A percentile compares a stretch with the other conserved stretches of the same genome.
Conservation (phyloP, 2,888 invertebrate genomes). For the Onchidella celtica region DNA sequence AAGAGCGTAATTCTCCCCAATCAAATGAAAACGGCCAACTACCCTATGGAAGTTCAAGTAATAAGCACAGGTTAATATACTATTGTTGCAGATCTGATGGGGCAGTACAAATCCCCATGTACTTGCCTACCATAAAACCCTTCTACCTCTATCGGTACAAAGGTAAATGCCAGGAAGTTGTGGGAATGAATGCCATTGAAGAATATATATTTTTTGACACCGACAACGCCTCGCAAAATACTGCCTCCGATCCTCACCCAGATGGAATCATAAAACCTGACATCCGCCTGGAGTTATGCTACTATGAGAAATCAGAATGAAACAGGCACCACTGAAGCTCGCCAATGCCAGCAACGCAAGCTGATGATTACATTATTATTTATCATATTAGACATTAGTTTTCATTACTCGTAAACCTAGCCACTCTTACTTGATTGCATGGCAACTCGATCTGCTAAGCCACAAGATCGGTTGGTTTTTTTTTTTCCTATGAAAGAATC, state of each 20-base stretch:
- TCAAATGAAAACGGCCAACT: background rate
- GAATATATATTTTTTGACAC: constrained; percentile 35
- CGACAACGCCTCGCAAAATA: background rate
- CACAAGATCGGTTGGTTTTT: too few relatives aligned
- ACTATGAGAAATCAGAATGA: constrained; percentile 10
- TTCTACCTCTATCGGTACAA: constrained; percentile 41
- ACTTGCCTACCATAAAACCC: constrained; percentile 20
- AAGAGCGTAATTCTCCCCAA: background rate
- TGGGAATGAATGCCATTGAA: background rate
- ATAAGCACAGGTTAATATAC: background rate
- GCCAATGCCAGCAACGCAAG: too few relatives aligned
- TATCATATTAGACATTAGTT: too few relatives aligned
- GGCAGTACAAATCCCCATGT: background rate
- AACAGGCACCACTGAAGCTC: too few relatives aligned
- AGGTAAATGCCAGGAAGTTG: constrained; percentile 25
- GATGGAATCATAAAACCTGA: constrained; percentile 10
- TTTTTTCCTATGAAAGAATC: too few relatives aligned
- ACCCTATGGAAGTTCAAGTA: background rate
- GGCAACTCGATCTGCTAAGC: too few relatives aligned
- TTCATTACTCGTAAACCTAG: too few relatives aligned
- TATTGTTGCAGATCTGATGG: constrained; percentile 37
- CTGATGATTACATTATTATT: background rate
- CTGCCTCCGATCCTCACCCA: constrained; percentile 7
- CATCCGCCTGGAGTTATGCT: constrained; percentile 17
- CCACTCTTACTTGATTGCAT: too few relatives aligned